These are phyloP conservation scores for Emydoidea blandingii DNA, from an alignment of 2,797 vertebrate species.

Conservation along the genomic window DNA sequence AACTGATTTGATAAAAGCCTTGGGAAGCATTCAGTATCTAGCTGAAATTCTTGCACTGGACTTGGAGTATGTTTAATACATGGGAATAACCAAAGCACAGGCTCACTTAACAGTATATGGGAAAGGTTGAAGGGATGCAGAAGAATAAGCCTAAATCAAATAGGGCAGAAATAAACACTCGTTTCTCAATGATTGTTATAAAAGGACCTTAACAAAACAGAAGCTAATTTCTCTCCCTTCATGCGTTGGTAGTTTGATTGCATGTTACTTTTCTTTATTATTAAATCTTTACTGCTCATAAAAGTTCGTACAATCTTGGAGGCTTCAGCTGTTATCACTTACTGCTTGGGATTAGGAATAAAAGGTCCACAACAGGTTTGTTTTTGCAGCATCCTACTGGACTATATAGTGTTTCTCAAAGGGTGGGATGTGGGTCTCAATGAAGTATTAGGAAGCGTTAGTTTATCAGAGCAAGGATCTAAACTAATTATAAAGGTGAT, in stretches of 20 bases:
- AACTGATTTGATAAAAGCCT: conserved; percentile 18
- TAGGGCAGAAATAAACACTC: conserved; percentile 56
- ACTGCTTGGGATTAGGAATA: neutral
- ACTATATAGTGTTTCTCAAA: conserved; percentile 36
- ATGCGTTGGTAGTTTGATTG: conserved; percentile 30
- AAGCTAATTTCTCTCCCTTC: conserved; percentile 47
- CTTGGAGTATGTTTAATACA: conserved; percentile 49
- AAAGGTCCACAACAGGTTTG: conserved; percentile 1
- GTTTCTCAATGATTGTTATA: conserved; percentile 47
- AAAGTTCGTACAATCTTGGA: conserved; percentile 50
- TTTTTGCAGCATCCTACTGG: neutral
- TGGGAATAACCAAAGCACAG: conserved; percentile 21
- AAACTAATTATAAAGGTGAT: neutral
- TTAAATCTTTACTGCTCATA: conserved; percentile 34
- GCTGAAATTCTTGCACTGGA: conserved; percentile 28
- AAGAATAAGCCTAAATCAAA: conserved; percentile 63
- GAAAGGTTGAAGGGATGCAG: conserved; percentile 36
- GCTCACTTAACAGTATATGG: neutral
- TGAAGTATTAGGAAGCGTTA: neutral
- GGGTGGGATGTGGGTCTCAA: neutral
- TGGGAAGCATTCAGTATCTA: conserved; percentile 13
- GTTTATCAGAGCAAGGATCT: conserved; percentile 8
- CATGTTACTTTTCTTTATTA: conserved; percentile 27
- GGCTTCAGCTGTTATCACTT: neutral
- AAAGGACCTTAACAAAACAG: conserved; percentile 22